Conservation (phyloP, 2,888 invertebrate genomes). For the Leptinotarsa haldemani region DNA sequence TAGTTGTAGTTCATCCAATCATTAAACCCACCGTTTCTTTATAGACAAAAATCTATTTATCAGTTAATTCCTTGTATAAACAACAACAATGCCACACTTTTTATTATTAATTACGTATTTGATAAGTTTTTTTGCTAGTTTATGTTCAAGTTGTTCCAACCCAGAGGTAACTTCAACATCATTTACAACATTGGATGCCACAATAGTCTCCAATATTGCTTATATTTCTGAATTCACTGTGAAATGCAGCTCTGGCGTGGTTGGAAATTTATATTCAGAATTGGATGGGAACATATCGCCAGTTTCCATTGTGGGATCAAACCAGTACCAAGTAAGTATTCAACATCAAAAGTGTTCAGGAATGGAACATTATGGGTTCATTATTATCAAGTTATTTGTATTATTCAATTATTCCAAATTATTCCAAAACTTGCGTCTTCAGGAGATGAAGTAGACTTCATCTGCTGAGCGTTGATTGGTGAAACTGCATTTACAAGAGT, state of each 20-base stretch:
- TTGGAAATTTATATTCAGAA: conserved; percentile 85
- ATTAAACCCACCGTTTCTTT: not conserved
- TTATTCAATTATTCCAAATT: no score
- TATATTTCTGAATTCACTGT: conserved; percentile 91
- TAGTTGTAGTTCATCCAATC: not conserved
- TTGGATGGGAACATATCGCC: conserved; percentile 87
- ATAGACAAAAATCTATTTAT: not conserved
- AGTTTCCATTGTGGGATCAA: conserved; percentile 81
- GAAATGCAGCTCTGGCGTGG: conserved; percentile 77
- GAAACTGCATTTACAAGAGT: no score
- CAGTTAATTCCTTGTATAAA: not conserved
- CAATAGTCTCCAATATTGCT: conserved; percentile 89
- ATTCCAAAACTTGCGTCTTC: no score
- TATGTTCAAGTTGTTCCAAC: conserved; percentile 68
- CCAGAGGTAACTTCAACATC: conserved; percentile 80
- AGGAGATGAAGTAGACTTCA: no score
- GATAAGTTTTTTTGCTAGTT: conserved; percentile 31
- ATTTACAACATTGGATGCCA: conserved; percentile 93
- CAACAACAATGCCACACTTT: not conserved
- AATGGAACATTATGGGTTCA: not conserved
- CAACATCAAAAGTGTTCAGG: no score
- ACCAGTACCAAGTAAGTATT: conserved; percentile 84
- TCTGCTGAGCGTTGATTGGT: no score
- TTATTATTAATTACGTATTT: not conserved
- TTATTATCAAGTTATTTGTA: not conserved